Percentiles rank a stretch among this genome's conserved stretches.
Conservation (phyloP, 2,888 invertebrate species). For the Rhamnusium bicolor region DNA sequence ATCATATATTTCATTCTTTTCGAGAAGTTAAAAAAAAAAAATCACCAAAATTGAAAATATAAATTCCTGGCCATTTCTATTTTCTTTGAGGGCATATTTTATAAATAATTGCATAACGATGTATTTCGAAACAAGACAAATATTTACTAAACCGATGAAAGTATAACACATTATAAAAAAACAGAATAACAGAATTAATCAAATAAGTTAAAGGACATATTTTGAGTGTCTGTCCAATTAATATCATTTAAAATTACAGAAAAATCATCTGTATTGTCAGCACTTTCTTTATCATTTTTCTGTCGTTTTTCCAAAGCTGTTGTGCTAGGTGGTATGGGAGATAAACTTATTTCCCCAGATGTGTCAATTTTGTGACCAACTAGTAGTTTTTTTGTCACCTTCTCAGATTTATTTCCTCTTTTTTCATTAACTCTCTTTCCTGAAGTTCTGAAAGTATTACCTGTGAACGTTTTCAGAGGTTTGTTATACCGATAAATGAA, state of each 20-base stretch:
- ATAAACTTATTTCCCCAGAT: not conserved
- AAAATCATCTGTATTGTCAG: constrained; percentile 3
- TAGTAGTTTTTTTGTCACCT: not conserved
- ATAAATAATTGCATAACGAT: too few relatives aligned
- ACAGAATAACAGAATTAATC: not conserved
- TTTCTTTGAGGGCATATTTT: too few relatives aligned
- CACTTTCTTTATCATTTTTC: not conserved
- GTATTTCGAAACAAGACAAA: too few relatives aligned
- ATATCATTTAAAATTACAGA: constrained; percentile 16
- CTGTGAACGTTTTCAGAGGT: not conserved
- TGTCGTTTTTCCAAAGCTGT: not conserved
- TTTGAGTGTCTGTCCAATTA: constrained; percentile 7
- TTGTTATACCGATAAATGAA: constrained; percentile 51
- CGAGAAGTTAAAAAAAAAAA: too few relatives aligned
- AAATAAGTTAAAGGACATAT: constrained; percentile 29
- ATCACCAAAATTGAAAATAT: too few relatives aligned
- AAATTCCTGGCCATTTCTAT: too few relatives aligned
- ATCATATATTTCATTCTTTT: too few relatives aligned
- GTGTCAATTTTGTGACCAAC: not conserved
- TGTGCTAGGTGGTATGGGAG: not conserved
- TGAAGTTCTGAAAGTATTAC: not conserved
- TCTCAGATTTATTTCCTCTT: not conserved
- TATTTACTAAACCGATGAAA: too few relatives aligned
- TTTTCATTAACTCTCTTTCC: not conserved
- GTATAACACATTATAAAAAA: too few relatives aligned